phyloP scores from a whole-genome alignment of 2,113 vertebrate genomes.

The Nansenia antarctica region DNA sequence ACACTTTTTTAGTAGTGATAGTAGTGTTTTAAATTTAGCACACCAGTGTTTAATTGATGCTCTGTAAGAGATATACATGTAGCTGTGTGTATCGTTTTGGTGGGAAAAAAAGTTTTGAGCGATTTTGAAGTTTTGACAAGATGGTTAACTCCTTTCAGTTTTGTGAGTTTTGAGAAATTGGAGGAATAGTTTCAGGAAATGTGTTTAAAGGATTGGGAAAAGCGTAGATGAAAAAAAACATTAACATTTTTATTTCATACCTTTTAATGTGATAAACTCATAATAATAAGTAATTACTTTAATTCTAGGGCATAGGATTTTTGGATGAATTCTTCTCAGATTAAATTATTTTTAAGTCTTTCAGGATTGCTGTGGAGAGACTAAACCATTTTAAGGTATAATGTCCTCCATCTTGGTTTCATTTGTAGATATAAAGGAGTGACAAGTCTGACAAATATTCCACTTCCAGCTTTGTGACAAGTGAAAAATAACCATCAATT shows the following conservation, averaged over 20 bases:
- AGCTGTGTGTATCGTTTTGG: too few species aligned
- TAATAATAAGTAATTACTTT: neutral
- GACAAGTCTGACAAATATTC: neutral
- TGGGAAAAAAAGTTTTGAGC: too few species aligned
- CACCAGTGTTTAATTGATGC: too few species aligned
- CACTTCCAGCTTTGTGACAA: neutral
- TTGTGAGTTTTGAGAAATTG: too few species aligned
- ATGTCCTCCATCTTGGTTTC: neutral
- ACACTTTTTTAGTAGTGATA: too few species aligned
- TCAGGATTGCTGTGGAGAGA: constrained; percentile 9
- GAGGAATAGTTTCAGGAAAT: too few species aligned
- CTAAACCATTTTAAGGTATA: neutral
- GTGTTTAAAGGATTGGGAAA: too few species aligned
- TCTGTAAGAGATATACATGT: too few species aligned
- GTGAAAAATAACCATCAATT: neutral
- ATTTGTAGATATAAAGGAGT: neutral
- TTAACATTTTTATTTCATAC: neutral
- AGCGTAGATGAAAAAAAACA: too few species aligned
- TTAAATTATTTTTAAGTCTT: constrained; percentile 12
- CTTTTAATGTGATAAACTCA: neutral
- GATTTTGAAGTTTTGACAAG: too few species aligned
- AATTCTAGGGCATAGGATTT: neutral
- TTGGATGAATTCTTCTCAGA: constrained; percentile 11
- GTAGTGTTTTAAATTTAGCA: too few species aligned
- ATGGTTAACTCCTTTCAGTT: too few species aligned